These are phyloP conservation scores for Diceros bicornis DNA, from an alignment of 2,797 vertebrate genomes.

Conservation along the genomic window DNA sequence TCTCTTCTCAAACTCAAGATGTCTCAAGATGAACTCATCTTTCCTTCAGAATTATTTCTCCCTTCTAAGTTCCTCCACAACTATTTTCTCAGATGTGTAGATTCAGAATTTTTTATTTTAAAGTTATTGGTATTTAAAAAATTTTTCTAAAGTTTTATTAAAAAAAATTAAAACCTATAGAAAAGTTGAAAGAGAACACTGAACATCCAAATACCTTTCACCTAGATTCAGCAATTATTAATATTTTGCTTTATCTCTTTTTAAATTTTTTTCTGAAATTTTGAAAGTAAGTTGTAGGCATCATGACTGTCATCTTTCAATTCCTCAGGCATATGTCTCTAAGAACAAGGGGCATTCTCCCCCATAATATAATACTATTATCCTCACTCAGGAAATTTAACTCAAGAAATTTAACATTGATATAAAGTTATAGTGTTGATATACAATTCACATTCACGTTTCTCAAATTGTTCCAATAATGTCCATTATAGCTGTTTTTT, in stretches of 20 bases:
- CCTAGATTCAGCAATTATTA: neutral
- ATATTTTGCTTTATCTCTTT: neutral
- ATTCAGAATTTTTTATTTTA: neutral
- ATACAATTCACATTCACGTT: neutral
- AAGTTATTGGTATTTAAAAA: neutral
- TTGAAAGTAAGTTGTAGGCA: neutral
- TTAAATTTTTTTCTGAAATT: neutral
- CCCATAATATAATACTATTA: neutral
- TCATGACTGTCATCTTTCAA: neutral
- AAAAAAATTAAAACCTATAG: neutral
- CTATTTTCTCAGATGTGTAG: neutral
- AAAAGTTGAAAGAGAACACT: conserved; percentile 18
- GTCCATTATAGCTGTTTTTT: neutral
- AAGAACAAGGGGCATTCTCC: neutral
- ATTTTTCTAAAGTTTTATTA: neutral
- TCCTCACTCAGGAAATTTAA: neutral
- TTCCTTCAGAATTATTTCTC: conserved; percentile 49
- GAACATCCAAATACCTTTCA: neutral
- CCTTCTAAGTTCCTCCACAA: neutral
- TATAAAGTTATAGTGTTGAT: neutral
- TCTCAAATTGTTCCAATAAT: neutral
- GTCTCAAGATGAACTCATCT: neutral
- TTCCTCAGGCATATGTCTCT: neutral
- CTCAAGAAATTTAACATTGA: conserved; percentile 10
- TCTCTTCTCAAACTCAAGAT: neutral